Base-by-base conservation (phyloP, 2,888 invertebrate species). In the Tenthredo scrophulariae region DNA sequence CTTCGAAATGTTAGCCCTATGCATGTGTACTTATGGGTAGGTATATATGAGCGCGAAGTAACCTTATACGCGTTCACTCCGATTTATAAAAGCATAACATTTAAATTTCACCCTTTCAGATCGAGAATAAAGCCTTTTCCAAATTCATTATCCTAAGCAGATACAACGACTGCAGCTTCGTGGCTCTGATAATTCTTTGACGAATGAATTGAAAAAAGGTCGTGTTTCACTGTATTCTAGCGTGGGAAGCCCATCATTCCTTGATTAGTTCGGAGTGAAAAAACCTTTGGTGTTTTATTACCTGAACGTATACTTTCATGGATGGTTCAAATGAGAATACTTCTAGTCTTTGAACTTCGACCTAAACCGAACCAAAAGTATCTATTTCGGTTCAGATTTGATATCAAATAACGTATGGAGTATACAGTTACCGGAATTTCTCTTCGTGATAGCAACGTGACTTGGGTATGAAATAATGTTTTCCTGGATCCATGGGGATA, bases 321-420 rank as follows among this genome's bases (percentile, higher is more conserved):
- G 6, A 18, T 50, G 29, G 15, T 50, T 54, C 9, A 33, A 50
- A 77, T n/a, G n/a, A 7, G 50, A 54, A 77, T 5, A 74, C 43
- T 43, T 77, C 15, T 29, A 9, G 77, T 9, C 29, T 54, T 54
- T 77, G 77, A 77, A 77, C 46, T 29, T 54, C 29, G 54, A 74
- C 74, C 74, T 40, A 29, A 77, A 77, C 77, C 50, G 18, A 33
- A 54, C 77, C n/a, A 33, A 54, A 77, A 77, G 77, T 77, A 50
- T 75, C 43, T 54, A 77, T 77, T 77, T 77, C 50, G 29, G 33
- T 15, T 50, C 50, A 54, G 50, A 77, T 77, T 77, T 77, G 18
- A 54, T 77, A 50, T 33, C 54, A 26, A 29, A 33, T 77, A 15
- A 50, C 54, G 75, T 77, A 26, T 3, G 26, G 67, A 1, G 29